Conservation (phyloP, 2,113 vertebrate genomes). For the Heterochromis multidens region DNA sequence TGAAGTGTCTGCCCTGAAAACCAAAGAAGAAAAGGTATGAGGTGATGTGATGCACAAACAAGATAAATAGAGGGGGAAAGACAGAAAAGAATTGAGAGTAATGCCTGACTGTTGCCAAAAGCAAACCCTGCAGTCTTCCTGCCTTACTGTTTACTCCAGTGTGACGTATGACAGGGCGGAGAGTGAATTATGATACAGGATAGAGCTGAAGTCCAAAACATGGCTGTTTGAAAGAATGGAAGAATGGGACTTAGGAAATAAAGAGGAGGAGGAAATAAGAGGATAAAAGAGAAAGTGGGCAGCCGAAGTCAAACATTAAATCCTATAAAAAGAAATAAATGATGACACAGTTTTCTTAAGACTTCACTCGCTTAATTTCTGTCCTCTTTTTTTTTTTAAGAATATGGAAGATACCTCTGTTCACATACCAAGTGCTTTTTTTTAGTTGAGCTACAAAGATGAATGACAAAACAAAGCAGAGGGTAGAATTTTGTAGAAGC, state of each 20-base stretch:
- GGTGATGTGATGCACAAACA: not conserved
- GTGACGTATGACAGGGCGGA: slow-evolving; percentile 37
- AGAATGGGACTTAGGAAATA: slow-evolving; percentile 7
- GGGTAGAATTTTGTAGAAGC: slow-evolving; percentile 8
- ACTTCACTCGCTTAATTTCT: not conserved
- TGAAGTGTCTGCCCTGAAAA: slow-evolving; percentile 1
- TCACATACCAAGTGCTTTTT: not conserved
- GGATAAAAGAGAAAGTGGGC: not conserved
- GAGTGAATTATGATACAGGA: slow-evolving; percentile 46
- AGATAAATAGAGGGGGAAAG: slow-evolving; percentile 2
- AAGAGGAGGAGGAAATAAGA: slow-evolving; percentile 3
- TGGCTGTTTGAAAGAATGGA: slow-evolving; percentile 29
- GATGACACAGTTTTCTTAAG: not conserved
- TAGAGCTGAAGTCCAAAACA: slow-evolving; percentile 21
- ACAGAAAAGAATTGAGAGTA: slow-evolving; percentile 13
- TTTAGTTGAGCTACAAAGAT: not conserved
- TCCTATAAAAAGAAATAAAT: not conserved
- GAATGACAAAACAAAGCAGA: slow-evolving; percentile 1
- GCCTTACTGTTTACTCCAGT: slow-evolving; percentile 43
- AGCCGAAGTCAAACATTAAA: not conserved
- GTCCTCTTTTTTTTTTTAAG: not conserved
- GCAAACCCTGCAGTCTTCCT: slow-evolving; percentile 24
- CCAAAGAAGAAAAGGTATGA: not conserved
- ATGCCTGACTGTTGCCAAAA: slow-evolving; percentile 21
- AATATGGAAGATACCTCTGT: not conserved